Evolutionary conservation across 2,113 vertebrate species (phyloP), one percentile per base, ranked within the genome.

Genomic region (Sturnus vulgaris): DNA sequence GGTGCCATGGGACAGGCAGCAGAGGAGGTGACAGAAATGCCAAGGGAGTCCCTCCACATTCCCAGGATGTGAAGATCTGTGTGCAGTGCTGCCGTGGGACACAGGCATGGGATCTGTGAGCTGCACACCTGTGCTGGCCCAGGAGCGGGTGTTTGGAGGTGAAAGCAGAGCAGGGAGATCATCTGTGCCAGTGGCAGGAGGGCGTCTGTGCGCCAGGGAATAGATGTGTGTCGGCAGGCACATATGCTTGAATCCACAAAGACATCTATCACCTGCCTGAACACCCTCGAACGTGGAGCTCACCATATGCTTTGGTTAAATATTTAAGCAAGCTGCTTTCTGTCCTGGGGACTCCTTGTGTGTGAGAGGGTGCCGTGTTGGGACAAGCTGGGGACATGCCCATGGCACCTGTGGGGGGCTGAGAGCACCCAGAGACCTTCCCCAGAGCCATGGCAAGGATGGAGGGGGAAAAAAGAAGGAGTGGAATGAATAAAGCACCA

Each of bases 241-340:
- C 92, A 94, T 96, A 95, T 94, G 93, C 84, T 93, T 37, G 79
- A 70, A 90, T 94, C 93, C 3, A 0, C 85, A 65, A 75, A 92
- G 95, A 75, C 86, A 71, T 93, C 56, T 68, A 93, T 93, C 96
- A 95, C 96, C 95, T 95, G 91, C 49, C 89, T 95, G 86, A 92
- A 69, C 94, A 55, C 81, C 89, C 84, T 89, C 19, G 0, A 70
- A 91, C 17, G 14, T 35, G 93, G 7, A 53, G 56, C 42, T 2
- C 30, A 3, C 95, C 95, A 91, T 89, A 82, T 96, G 94, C 59
- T 85, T 95, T 66, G 60, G 66, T 95, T 96, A 91, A 96, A 95
- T 96, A 94, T 92, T 96, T 94, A 94, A 95, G 92, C 80, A 89
- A 91, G 73, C 93, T 82, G 91, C 79, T 93, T 82, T 77, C 87